phyloP scores from a whole-genome alignment of 1,140 invertebrate genomes.

The Bathynomus jamesi region DNA sequence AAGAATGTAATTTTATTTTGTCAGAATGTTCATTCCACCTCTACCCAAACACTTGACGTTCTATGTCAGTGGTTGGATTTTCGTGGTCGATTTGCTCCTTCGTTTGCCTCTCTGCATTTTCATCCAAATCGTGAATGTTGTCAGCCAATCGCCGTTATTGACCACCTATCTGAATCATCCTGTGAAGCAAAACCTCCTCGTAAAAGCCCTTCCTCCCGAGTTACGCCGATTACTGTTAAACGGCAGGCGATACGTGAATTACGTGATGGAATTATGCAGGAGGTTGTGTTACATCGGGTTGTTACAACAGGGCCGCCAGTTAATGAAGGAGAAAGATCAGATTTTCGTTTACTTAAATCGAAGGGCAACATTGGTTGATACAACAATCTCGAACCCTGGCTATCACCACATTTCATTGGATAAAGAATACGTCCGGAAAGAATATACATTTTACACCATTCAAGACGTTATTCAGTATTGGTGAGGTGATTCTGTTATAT shows the following conservation, averaged over 20 bases:
- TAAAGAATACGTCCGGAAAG: slow-evolving; percentile 49
- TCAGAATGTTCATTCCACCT: slow-evolving; percentile 64
- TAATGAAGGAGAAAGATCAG: slow-evolving; percentile 59
- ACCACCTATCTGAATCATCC: slow-evolving; percentile 58
- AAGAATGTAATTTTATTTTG: slow-evolving; percentile 46
- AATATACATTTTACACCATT: slow-evolving; percentile 52
- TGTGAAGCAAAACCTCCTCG: slow-evolving; percentile 55
- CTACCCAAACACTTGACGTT: slow-evolving; percentile 53
- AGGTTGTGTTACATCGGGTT: slow-evolving; percentile 45
- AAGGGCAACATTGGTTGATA: slow-evolving; percentile 56
- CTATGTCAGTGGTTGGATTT: slow-evolving; percentile 57
- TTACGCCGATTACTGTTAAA: slow-evolving; percentile 46
- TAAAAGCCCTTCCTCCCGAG: slow-evolving; percentile 51
- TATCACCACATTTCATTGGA: slow-evolving; percentile 55
- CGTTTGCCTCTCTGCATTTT: slow-evolving; percentile 64
- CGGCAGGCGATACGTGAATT: slow-evolving; percentile 55
- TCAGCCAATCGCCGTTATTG: slow-evolving; percentile 52
- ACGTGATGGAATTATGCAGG: slow-evolving; percentile 51
- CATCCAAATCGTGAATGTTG: slow-evolving; percentile 56
- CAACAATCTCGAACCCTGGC: slow-evolving; percentile 53
- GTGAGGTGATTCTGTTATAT: no score
- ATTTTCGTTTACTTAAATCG: slow-evolving; percentile 62
- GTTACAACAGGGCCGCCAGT: slow-evolving; percentile 60
- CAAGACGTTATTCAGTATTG: slow-evolving; percentile 61
- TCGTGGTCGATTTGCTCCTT: slow-evolving; percentile 62